Conservation (phyloP, 2,113 vertebrate genomes). For the Calonectris borealis region DNA sequence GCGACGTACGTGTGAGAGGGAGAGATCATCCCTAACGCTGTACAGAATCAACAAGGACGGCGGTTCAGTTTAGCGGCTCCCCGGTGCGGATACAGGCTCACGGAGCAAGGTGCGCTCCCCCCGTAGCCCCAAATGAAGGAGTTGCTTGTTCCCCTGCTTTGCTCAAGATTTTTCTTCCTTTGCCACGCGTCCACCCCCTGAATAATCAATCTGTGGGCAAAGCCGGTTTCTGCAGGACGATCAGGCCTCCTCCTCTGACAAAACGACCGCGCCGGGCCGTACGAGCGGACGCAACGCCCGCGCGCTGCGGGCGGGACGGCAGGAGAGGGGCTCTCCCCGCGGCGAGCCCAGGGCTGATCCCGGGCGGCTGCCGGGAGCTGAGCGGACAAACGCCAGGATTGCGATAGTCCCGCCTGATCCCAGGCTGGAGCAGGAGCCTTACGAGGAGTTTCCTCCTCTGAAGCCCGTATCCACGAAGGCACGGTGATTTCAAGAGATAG, state of each 20-base stretch:
- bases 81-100: background rate
- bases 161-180: background rate
- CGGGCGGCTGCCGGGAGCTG: no score
- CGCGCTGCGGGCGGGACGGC: fast-evolving
- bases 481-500: background rate
- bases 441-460: background rate
- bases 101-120: background rate
- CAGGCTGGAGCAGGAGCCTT: background rate
- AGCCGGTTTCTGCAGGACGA: background rate
- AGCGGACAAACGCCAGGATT: fast-evolving
- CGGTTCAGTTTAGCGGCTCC: fast-evolving
- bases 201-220: background rate
- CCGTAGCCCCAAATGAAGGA: background rate
- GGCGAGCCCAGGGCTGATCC: no score
- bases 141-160: background rate
- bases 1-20: fast-evolving
- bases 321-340: fast-evolving
- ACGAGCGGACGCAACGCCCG: background rate
- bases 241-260: no score
- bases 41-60: background rate
- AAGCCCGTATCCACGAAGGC: background rate
- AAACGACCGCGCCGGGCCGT: fast-evolving
- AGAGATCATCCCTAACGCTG: background rate
- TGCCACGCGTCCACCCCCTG: background rate
- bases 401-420: background rate